phyloP scores from a whole-genome alignment of 2,113 vertebrate species.

The Phylloscopus whistleri region DNA sequence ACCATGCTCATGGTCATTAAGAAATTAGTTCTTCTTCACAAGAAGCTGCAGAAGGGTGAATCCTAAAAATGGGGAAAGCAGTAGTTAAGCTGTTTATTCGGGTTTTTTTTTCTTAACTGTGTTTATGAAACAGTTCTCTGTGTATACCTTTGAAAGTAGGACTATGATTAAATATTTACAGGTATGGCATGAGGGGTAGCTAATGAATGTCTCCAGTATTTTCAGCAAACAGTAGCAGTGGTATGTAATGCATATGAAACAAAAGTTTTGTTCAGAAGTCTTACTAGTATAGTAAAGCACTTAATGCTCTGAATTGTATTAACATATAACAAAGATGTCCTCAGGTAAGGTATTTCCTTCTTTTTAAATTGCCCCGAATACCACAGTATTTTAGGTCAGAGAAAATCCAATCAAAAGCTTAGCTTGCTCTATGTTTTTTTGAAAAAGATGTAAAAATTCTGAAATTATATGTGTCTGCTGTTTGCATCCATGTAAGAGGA shows the following conservation, averaged over 20 bases:
- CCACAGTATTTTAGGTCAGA: background rate
- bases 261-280: background rate
- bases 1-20: background rate
- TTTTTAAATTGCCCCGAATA: background rate
- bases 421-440: background rate
- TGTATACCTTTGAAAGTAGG: conserved; percentile 45
- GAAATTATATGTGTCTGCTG: background rate
- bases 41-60: background rate
- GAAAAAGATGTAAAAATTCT: background rate
- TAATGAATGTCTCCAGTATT: conserved; percentile 33
- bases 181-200: background rate
- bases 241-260: background rate
- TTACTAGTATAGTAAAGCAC: background rate
- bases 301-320: background rate
- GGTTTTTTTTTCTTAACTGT: background rate
- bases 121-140: conserved; percentile 30
- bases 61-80: background rate
- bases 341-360: background rate
- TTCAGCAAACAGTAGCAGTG: background rate
- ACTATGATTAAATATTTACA: conserved; percentile 59
- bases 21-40: background rate
- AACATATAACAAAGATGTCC: background rate
- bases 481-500: background rate
- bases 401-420: background rate
- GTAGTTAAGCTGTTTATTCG: background rate